phyloP scores from a whole-genome alignment of 2,888 invertebrate species.

The Schizotus pectinicornis region DNA sequence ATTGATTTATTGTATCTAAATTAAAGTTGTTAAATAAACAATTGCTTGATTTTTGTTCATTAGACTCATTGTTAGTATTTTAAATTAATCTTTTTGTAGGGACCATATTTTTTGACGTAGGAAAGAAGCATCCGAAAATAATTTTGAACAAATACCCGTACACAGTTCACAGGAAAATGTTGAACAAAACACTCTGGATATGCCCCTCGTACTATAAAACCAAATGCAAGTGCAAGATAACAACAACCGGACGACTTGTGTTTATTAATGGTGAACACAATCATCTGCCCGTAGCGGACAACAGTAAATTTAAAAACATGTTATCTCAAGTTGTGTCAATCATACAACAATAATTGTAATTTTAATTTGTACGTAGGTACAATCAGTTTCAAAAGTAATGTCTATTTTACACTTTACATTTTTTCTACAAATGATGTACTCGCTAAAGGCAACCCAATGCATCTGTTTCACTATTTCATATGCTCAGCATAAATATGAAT shows the following conservation, averaged over 20 bases:
- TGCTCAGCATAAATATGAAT: no score
- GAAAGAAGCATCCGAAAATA: conserved; percentile 32
- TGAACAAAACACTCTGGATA: conserved; percentile 31
- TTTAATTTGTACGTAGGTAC: neutral
- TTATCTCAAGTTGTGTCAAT: conserved; percentile 28
- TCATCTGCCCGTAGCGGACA: conserved; percentile 16
- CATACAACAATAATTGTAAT: conserved; percentile 1
- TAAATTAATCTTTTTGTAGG: conserved; percentile 24
- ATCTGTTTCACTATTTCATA: no score
- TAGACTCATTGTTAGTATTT: no score
- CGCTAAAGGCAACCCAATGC: no score
- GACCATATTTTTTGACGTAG: conserved; percentile 32
- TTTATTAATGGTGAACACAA: conserved; percentile 20
- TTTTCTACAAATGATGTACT: no score
- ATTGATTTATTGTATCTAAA: no score
- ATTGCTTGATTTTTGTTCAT: no score
- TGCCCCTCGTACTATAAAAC: conserved; percentile 31
- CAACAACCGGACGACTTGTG: conserved; percentile 23
- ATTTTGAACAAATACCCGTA: conserved; percentile 28
- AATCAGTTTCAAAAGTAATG: no score
- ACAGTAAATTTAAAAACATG: conserved; percentile 22
- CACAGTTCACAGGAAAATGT: conserved; percentile 17
- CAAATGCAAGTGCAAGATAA: conserved; percentile 28
- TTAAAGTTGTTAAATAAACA: no score
- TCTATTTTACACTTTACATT: no score